These are phyloP conservation scores for Myiopsitta monachus DNA, from an alignment of 2,113 vertebrate species.

Conservation along the genomic window DNA sequence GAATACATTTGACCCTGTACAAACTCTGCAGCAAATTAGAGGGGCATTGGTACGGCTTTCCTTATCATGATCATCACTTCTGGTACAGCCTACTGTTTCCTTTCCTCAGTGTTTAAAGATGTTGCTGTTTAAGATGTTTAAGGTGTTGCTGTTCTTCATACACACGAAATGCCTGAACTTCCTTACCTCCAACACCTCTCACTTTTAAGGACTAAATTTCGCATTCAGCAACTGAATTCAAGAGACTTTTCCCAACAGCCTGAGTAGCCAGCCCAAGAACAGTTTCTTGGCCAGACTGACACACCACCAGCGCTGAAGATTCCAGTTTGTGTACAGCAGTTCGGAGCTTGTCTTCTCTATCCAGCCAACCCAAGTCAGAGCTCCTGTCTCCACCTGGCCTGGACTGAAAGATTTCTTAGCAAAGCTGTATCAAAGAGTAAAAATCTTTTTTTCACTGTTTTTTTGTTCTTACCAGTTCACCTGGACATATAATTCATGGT, in stretches of 20 bases:
- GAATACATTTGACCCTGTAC: neutral
- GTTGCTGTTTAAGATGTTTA: neutral
- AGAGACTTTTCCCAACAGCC: neutral
- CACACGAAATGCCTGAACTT: neutral
- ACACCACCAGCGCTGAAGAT: neutral
- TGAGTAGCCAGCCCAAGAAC: neutral
- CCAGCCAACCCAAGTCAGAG: neutral
- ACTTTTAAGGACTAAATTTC: neutral
- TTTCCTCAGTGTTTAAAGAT: neutral
- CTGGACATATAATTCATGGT: neutral
- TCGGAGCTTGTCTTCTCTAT: neutral
- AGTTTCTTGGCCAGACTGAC: neutral
- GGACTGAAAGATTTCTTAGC: neutral
- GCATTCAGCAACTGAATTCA: accelerated
- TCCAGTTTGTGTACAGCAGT: neutral
- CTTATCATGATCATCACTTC: neutral
- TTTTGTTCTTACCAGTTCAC: neutral
- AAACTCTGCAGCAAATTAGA: neutral
- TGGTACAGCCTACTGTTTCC: neutral
- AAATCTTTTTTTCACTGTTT: neutral
- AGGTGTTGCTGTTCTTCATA: neutral
- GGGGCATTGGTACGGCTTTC: neutral
- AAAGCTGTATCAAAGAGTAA: neutral
- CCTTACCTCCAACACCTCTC: neutral
- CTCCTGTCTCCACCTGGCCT: neutral